Percentiles rank a stretch among this genome's conserved stretches.
These are phyloP conservation scores for Tiphia femorata DNA, from an alignment of 2,888 invertebrate species.

Conservation along the genomic window DNA sequence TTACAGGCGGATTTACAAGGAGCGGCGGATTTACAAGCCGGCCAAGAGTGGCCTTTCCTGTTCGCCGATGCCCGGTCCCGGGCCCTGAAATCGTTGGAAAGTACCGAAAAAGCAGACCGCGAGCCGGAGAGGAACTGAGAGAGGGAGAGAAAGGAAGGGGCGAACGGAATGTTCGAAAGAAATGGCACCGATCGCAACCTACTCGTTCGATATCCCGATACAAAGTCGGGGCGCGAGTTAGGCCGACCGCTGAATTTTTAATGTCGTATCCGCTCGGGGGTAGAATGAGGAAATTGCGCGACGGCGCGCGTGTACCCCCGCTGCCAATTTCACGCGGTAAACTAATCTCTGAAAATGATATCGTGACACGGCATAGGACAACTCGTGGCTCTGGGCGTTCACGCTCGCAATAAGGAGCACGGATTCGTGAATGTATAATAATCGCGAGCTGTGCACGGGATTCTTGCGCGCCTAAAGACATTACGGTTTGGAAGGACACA, in stretches of 20 bases:
- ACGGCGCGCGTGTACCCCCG: too few species aligned
- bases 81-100: slow-evolving; percentile 50
- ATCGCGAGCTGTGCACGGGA: too few species aligned
- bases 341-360: too few species aligned
- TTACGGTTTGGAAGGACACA: slow-evolving; percentile 29
- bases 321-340: too few species aligned
- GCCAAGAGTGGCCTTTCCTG: slow-evolving; percentile 66
- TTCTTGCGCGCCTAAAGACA: slow-evolving; percentile 19
- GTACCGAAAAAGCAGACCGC: slow-evolving; percentile 51
- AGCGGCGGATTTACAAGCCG: slow-evolving; percentile 63
- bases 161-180: slow-evolving; percentile 34
- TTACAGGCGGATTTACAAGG: slow-evolving; percentile 64
- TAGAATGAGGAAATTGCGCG: neutral
- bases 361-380: too few species aligned
- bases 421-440: too few species aligned
- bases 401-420: too few species aligned
- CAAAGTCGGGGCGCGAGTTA: too few species aligned
- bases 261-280: too few species aligned
- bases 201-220: slow-evolving; percentile 40
- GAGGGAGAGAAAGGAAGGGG: too few species aligned
- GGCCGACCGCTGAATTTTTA: too few species aligned
- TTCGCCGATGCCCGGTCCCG: slow-evolving; percentile 49
- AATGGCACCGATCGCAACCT: slow-evolving; percentile 38
- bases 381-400: too few species aligned
- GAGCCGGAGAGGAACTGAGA: neutral